Conservation (phyloP, 2,113 vertebrate genomes). For the Ploceus nigricollis region DNA sequence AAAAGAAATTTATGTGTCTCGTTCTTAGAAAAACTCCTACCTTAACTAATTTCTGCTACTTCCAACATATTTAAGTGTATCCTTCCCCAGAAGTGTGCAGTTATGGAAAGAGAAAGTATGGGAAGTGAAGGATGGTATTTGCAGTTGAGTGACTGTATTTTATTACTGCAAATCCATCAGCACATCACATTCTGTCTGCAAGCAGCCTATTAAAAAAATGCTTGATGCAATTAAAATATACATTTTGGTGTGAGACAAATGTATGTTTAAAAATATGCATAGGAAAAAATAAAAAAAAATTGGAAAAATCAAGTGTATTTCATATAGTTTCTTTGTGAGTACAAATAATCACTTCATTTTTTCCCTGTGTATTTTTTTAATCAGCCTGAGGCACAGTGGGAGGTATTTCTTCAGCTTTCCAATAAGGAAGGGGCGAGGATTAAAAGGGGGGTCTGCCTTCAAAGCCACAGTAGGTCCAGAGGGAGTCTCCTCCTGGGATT, state of each 20-base stretch:
- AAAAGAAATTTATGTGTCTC: not conserved
- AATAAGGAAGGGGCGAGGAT: not conserved
- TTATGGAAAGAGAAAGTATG: not conserved
- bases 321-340: not conserved
- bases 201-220: not conserved
- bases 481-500: slow-evolving; percentile 65
- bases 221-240: not conserved
- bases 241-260: not conserved
- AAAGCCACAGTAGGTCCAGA: slow-evolving; percentile 63
- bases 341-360: slow-evolving; percentile 58
- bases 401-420: slow-evolving; percentile 20
- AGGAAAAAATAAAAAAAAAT: not conserved
- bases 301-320: not conserved
- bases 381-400: slow-evolving; percentile 50
- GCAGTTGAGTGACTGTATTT: accelerated
- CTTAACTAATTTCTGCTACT: not conserved
- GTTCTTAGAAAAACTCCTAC: not conserved
- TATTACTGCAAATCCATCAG: not conserved
- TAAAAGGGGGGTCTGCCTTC: slow-evolving; percentile 60
- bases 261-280: not conserved
- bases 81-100: not conserved
- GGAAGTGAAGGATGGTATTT: not conserved
- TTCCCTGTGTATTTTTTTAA: slow-evolving; percentile 17
- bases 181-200: not conserved
- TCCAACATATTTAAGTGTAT: not conserved